Conservation (phyloP, 2,113 vertebrate genomes). For the Chrysochloris asiatica region DNA sequence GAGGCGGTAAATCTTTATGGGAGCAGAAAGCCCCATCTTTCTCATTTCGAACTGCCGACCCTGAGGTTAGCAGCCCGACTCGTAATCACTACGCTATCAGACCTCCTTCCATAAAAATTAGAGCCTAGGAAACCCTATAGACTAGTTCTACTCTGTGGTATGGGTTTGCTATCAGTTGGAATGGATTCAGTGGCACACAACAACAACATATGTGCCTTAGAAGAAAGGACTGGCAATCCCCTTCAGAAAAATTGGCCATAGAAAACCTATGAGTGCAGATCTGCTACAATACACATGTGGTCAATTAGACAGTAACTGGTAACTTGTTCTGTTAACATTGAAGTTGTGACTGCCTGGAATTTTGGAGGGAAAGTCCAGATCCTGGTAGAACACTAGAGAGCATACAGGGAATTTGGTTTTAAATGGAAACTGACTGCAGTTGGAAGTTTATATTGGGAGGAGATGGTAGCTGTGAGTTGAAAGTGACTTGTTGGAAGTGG, state of each 20-base stretch:
- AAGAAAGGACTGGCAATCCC: neutral
- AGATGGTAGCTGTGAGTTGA: no score
- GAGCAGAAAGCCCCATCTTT: neutral
- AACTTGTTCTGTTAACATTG: neutral
- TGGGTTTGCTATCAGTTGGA: neutral
- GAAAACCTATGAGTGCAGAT: neutral
- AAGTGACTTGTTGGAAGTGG: no score
- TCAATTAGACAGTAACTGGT: neutral
- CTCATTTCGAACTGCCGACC: neutral
- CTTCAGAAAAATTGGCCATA: neutral
- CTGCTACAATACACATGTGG: neutral
- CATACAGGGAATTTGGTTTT: conserved; percentile 21
- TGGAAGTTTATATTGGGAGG: neutral
- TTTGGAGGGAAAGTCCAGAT: conserved; percentile 4
- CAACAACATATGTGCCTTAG: neutral
- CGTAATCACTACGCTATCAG: neutral
- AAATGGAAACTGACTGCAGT: conserved; percentile 5
- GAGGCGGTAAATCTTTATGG: neutral
- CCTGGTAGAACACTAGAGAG: neutral
- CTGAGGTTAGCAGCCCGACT: neutral
- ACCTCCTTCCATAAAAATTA: neutral
- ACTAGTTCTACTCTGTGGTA: neutral
- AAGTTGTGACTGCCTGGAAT: neutral
- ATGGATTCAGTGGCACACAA: neutral
- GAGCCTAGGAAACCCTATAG: neutral